A percentile compares a stretch with the other conserved stretches of the same genome.
phyloP scores from a whole-genome alignment of 1,140 invertebrate genomes.

The Megalonaias nervosa region DNA sequence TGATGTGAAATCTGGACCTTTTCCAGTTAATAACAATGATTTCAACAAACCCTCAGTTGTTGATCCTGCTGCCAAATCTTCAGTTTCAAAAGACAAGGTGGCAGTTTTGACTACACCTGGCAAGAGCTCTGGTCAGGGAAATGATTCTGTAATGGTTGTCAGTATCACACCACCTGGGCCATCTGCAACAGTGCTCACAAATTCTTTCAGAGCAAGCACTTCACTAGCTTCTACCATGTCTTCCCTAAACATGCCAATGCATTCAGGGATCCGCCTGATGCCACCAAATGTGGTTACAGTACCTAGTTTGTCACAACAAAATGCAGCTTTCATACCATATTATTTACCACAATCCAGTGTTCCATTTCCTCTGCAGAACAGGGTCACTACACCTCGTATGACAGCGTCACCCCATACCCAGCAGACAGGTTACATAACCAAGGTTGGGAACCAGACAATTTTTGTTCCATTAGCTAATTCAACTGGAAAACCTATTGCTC shows the following conservation, averaged over 20 bases:
- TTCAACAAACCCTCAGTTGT: too few species aligned
- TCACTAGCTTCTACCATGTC: not conserved
- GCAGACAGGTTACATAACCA: conserved; percentile 34
- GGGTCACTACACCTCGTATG: not conserved
- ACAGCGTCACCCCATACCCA: conserved; percentile 22
- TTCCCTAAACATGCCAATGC: not conserved
- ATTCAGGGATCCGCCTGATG: not conserved
- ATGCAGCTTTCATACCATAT: not conserved
- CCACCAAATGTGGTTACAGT: conserved; percentile 8
- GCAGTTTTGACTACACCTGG: too few species aligned
- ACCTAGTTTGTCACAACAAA: not conserved
- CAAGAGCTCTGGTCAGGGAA: not conserved
- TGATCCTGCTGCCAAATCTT: too few species aligned
- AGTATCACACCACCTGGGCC: not conserved
- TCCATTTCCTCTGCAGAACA: not conserved
- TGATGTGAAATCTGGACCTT: too few species aligned
- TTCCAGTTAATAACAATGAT: too few species aligned
- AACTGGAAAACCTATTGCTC: not conserved
- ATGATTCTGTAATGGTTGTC: not conserved
- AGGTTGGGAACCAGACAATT: conserved; percentile 27
- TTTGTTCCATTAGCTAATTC: conserved; percentile 23
- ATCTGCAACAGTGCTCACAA: not conserved
- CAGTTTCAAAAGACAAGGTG: too few species aligned
- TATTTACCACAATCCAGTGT: not conserved
- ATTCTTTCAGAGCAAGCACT: not conserved